phyloP scores from a whole-genome alignment of 2,797 vertebrate genomes.

The Corythornis leucogaster region DNA sequence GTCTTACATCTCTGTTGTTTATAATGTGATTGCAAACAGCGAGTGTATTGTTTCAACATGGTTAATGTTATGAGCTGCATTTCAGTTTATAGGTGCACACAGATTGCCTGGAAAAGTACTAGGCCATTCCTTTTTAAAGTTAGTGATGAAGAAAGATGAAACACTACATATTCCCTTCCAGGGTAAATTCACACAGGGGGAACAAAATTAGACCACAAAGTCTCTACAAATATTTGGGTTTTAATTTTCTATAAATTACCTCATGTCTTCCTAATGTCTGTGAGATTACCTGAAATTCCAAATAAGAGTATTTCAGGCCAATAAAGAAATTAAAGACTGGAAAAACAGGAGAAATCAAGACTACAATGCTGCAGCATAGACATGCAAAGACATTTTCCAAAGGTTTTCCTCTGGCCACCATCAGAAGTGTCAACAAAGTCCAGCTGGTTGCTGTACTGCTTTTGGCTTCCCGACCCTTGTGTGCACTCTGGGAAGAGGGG shows the following conservation, averaged over 20 bases:
- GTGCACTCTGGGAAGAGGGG: not conserved
- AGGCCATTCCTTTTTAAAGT: slow-evolving; percentile 33
- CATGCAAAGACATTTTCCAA: not conserved
- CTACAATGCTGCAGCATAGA: not conserved
- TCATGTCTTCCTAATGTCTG: not conserved
- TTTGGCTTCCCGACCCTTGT: slow-evolving; percentile 19
- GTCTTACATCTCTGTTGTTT: slow-evolving; percentile 43
- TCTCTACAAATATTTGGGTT: not conserved
- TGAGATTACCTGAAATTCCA: not conserved
- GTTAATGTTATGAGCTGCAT: slow-evolving; percentile 44
- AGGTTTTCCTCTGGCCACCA: not conserved
- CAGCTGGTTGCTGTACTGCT: slow-evolving; percentile 16
- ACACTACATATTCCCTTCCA: not conserved
- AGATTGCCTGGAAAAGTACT: slow-evolving; percentile 55
- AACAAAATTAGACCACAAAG: not conserved
- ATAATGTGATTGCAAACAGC: slow-evolving; percentile 24
- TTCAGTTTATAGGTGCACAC: slow-evolving; percentile 49
- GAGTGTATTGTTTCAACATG: slow-evolving; percentile 41
- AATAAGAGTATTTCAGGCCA: not conserved
- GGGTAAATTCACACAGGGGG: not conserved
- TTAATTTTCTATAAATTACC: not conserved
- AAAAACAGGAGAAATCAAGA: not conserved
- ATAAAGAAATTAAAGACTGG: not conserved
- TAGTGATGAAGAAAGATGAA: slow-evolving; percentile 3
- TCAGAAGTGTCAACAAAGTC: not conserved